Conservation (phyloP, 2,888 invertebrate species). For the Rutpela maculata region DNA sequence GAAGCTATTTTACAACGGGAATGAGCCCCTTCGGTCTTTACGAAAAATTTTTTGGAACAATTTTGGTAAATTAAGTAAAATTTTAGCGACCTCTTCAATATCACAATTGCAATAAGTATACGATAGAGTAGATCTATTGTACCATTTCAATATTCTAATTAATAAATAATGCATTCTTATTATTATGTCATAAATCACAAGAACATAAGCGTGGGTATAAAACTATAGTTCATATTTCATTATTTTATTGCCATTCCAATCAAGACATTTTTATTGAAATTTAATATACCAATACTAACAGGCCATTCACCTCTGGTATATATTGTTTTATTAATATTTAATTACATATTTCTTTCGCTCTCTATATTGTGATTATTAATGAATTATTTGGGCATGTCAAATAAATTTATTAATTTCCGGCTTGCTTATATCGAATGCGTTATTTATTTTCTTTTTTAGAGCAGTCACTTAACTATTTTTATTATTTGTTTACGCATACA, state of each 20-base stretch:
- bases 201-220: constrained; percentile 20
- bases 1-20: no score
- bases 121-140: background rate
- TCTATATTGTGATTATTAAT: background rate
- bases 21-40: no score
- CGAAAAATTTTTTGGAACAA: no score
- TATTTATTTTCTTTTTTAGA: no score
- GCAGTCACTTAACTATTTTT: no score
- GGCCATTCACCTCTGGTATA: constrained; percentile 7
- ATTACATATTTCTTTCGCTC: constrained; percentile 4
- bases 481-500: no score
- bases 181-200: constrained; percentile 26
- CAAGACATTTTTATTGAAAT: constrained; percentile 26
- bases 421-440: background rate
- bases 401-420: background rate
- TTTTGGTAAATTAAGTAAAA: no score
- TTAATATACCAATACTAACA: constrained; percentile 19
- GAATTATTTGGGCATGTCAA: background rate
- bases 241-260: constrained; percentile 35
- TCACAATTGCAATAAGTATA: background rate
- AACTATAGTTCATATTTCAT: constrained; percentile 32
- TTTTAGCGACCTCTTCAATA: no score
- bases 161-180: constrained; percentile 31
- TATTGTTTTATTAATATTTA: constrained; percentile 20
- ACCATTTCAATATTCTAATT: constrained; percentile 28